These are phyloP conservation scores for Sepiola atlantica DNA, from an alignment of 2,888 invertebrate species.

Conservation along the genomic window DNA sequence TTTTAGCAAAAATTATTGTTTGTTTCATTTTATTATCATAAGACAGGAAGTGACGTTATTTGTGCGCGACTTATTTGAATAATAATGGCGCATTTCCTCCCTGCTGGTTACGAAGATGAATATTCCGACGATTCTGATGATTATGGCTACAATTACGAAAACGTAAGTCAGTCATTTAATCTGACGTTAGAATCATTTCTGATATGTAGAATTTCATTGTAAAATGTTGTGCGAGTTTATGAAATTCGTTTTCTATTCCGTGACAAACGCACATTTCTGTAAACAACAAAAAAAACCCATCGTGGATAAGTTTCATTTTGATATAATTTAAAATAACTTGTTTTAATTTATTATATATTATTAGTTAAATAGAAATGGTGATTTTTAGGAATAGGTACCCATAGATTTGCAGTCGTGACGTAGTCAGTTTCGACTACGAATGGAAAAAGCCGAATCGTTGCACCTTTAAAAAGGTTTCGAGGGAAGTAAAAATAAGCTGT, in stretches of 20 bases:
- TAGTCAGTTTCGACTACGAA: not conserved
- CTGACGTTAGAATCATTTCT: not conserved
- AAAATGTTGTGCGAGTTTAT: not conserved
- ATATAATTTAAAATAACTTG: not conserved
- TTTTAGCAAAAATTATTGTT: no score
- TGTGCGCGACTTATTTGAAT: not conserved
- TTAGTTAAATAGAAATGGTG: not conserved
- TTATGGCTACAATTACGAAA: not conserved
- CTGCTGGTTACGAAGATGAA: slow-evolving; percentile 44
- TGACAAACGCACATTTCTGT: not conserved
- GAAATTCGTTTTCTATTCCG: not conserved
- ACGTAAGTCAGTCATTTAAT: not conserved
- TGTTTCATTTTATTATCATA: not conserved
- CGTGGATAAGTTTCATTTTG: not conserved
- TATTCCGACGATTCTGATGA: slow-evolving; percentile 43
- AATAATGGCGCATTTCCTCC: slow-evolving; percentile 8
- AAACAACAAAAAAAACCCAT: not conserved
- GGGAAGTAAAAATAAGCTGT: no score
- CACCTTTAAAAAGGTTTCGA: no score
- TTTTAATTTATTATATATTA: not conserved
- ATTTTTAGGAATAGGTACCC: not conserved
- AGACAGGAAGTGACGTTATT: not conserved
- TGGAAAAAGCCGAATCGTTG: no score
- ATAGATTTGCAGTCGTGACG: not conserved
- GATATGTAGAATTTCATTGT: not conserved